phyloP scores from a whole-genome alignment of 2,888 invertebrate genomes.

The Campoletis raptor region DNA sequence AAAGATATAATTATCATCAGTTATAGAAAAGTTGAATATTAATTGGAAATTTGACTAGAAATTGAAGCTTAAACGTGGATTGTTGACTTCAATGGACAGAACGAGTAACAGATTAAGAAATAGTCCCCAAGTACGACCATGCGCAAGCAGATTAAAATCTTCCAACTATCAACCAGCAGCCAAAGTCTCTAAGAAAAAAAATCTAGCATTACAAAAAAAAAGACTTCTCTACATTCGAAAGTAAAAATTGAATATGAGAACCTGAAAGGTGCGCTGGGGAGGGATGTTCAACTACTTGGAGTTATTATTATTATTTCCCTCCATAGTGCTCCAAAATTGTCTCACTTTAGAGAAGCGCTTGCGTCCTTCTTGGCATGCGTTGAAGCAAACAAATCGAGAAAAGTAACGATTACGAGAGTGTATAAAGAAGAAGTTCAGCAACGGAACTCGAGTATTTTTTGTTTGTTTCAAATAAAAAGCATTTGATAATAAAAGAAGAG shows the following conservation, averaged over 20 bases:
- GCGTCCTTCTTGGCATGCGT: conserved; percentile 82
- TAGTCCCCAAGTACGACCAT: neutral
- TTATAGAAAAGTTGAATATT: neutral
- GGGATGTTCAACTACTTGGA: conserved; percentile 63
- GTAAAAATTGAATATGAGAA: conserved; percentile 46
- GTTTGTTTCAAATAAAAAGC: conserved; percentile 51
- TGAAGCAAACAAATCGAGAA: conserved; percentile 68
- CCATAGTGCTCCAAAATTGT: conserved; percentile 84
- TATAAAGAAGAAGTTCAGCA: conserved; percentile 43
- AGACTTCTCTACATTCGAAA: neutral
- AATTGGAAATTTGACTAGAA: neutral
- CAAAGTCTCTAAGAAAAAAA: neutral
- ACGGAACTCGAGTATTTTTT: conserved; percentile 63
- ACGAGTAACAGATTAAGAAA: neutral
- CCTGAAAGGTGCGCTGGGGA: conserved; percentile 56
- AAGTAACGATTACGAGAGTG: conserved; percentile 57
- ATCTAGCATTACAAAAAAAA: conserved; percentile 3
- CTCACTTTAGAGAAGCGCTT: conserved; percentile 84
- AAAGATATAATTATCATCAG: no score
- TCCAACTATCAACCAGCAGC: neutral
- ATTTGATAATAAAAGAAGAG: conserved; percentile 65
- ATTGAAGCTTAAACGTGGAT: neutral
- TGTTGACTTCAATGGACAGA: neutral
- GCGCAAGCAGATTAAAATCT: neutral
- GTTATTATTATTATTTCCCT: conserved; percentile 79